Evolutionary conservation across 2,888 invertebrate species (phyloP), one percentile per base, ranked within the genome.

Genomic region (Cabera pusaria): DNA sequence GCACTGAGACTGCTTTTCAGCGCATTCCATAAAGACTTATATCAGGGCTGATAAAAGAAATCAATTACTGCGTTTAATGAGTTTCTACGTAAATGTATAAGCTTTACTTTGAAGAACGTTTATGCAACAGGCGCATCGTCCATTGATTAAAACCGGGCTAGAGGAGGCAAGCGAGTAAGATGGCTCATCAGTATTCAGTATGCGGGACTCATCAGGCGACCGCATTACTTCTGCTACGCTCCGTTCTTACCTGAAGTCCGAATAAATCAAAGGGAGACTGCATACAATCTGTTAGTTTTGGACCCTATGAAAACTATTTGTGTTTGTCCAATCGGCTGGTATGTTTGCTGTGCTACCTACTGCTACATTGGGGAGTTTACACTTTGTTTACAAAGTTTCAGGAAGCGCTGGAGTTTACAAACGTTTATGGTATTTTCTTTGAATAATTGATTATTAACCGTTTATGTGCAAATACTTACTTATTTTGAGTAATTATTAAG

Each of bases 101-200:
- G 38, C 32, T 19, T 28, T 35, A 36, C 41, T 49, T 38, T 31
- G 40, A 41, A 36, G n/a, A n/a, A n/a, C n/a, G n/a, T n/a, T 46
- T 59, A 63, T 59, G 67, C 64, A 71, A 64, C 66, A 68, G 61
- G 58, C 25, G 25, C 35, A 31, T 25, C 35, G 46, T 54, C 43
- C 49, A 44, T 56, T 59, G 66, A 76, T 75, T 72, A 72, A 72
- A 68, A 65, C 52, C 29, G 25, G 11, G 29, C 38, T 57, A 59
- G 66, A 60, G 63, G 64, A 64, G 52, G 40, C 24, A 42, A 31
- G 36, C 59, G 59, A 66, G 64, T 64, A 63, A n/a, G n/a, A 64
- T 53, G 58, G 57, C 47, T 73, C 71, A 77, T 80, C 72, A 70
- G 77, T 73, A 77, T 80, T 78, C 79, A 65, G 44, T 57, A 65